Base-by-base conservation (phyloP, 2,888 invertebrate genomes). In the Icerya purchasi region DNA sequence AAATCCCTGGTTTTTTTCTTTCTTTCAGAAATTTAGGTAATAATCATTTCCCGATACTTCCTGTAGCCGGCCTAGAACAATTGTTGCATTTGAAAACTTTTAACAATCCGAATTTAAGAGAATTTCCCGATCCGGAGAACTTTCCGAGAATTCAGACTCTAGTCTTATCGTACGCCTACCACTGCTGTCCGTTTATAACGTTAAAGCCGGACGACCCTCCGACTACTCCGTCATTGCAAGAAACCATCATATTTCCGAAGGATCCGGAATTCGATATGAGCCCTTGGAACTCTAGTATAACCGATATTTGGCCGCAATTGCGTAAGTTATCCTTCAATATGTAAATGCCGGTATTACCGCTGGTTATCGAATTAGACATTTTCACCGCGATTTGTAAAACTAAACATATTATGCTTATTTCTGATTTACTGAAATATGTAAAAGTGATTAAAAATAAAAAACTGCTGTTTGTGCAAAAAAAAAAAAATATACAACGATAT, bases 111-210 rank as follows among this genome's bases (percentile, higher is more conserved):
- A 78, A 83, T 65, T 76, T 94, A 64, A 77, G 83, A 52, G 86
- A 87, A 67, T 93, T 94, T 72, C 93, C 92, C 25, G 78, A 84
- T 1, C 87, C 91, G 0, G 84, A 86, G 64, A 77, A 81, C 58
- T 90, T 94, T 73, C 93, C 92, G 0, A 76, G 84, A 49, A 86
- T 93, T 64, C 83, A 75, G 63, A 70, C 70, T 1, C 69, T 78
- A 22, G 82, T 87, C 51, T 74, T 94, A 50, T 87, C 92, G 1
- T 94, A 93, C 73, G 93, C 94, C 65, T 96, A 94, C 74, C 94
- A 96, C 71, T 96, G 94, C 74, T 94, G 94, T 73, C 84, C 88
- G 63, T 92, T 88, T 73, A 72, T 87, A 68, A 82, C 84, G 54
- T 72, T 82, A 66, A 77, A 79, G 66, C 78, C 79, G 58, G 71